Evolutionary conservation across 2,113 vertebrate genomes (phyloP).

Genomic region (Strix aluco): DNA sequence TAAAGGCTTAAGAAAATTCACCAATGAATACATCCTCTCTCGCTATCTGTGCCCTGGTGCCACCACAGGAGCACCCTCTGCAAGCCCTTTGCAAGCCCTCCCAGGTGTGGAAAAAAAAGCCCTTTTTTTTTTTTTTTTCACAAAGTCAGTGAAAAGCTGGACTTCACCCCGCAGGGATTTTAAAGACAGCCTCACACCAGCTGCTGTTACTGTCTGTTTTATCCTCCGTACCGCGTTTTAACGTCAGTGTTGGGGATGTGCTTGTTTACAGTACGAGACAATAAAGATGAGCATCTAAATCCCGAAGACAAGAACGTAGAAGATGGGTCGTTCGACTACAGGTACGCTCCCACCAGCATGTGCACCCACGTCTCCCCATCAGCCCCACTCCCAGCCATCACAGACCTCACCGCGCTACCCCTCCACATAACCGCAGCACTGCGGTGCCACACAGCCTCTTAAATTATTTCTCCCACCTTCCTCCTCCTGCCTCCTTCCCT

Average conservation of each 20-base stretch:
- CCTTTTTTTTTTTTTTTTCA: background rate
- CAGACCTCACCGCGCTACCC: background rate
- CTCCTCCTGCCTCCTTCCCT: constrained; percentile 4
- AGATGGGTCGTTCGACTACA: constrained; percentile 96
- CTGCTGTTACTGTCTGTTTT: background rate
- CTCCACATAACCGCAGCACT: background rate
- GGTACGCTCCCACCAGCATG: constrained; percentile 75
- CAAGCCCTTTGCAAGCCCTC: background rate
- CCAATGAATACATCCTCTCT: background rate
- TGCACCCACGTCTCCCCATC: background rate
- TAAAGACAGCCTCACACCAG: background rate
- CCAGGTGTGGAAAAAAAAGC: no score
- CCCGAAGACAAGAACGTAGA: constrained; percentile 92
- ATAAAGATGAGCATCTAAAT: constrained; percentile 92
- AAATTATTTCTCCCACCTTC: background rate
- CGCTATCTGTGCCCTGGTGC: background rate
- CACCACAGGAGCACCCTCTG: background rate
- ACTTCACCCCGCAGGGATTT: background rate
- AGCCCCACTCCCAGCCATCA: background rate
- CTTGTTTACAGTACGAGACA: constrained; percentile 84
- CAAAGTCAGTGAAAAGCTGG: background rate
- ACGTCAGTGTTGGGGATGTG: background rate
- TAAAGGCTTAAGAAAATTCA: background rate
- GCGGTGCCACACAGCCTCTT: background rate
- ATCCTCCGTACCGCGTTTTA: background rate